Base-by-base conservation (phyloP, 2,113 vertebrate species). In the Daboia siamensis region DNA sequence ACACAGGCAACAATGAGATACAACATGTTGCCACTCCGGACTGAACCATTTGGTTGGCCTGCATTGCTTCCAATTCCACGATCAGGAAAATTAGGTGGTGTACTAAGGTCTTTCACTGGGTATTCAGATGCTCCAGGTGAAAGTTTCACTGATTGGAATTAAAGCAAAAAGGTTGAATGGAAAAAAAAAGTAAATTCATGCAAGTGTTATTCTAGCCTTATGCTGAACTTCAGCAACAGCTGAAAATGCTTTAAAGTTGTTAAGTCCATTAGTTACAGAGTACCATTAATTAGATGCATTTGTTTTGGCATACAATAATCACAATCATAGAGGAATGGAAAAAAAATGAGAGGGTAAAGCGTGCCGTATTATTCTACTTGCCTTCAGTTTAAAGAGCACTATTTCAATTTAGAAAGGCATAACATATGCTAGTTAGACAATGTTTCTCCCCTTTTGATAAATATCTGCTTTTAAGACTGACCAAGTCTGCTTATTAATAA, bases 1-100 rank as follows among this genome's bases (percentile, higher is more conserved):
- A 99, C 98, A 0, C 98, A 99, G 95, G 99, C 99, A 54, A 99
- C 99, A 0, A 99, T 99, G 92, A 99, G 96, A 93, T 99, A 99
- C 0, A 99, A 96, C 96, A 99, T 98, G 3, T 99, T 98, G 0
- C 99, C 89, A 91, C 98, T 98, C 24, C 98, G 96, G 17, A 97
- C 94, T 0, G 97, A 95, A 89, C 97, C 93, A 1, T 87, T 39
- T 0, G 97, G 96, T 0, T 97, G 94, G 7, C 95, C 97, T 0
- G 87, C 29, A 0, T 97, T 93, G 0, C 96, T 39, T 5, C 96
- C 97, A 2, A 92, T 94, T 0, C 90, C 95, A 0, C 95, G 48
- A 5, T 96, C 95, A 3, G 1, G 97, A 94, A 85, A 95, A 29
- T 26, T 96, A 4, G 95, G 98, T 0, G 94, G 98, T 0, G 99